Base-by-base conservation (phyloP, 2,113 vertebrate genomes). In the Prionailurus bengalensis region DNA sequence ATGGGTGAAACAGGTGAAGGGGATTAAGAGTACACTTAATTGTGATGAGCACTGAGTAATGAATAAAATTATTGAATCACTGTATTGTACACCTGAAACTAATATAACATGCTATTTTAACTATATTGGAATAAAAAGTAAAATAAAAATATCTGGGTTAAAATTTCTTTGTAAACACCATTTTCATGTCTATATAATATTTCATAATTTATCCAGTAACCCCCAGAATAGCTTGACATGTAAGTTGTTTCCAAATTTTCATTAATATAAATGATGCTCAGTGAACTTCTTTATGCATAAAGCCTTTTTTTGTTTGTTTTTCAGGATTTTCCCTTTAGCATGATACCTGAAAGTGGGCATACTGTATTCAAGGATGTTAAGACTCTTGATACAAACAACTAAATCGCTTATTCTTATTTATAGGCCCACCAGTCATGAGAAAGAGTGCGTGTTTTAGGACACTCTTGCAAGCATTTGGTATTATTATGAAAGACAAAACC, bases 351-450 rank as follows among this genome's bases (percentile, higher is more conserved):
- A 93, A 81, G 51, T 68, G 29, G 39, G 23, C 66, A 83, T 86
- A 91, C 10, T 61, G 12, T 84, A 66, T 71, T 83, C 27, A 36
- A 61, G 27, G 58, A 71, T 80, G 29, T 84, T 71, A 85, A 39
- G 29, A 63, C 15, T 65, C 39, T 39, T 33, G 29, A 74, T 33
- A 71, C 33, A 93, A 87, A 91, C 14, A 45, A 63, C 33, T 33
- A 86, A 93, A 65, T 39, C 82, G 42, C 42, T 86, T 63, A 82
- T 93, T 84, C 33, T 81, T 95, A 93, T 86, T 96, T 79, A 70
- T 7, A 68, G 6, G 55, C 8, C 45, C 63, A 74, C 33, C 8
- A 70, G 42, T 93, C 66, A 91, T 39, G 73, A 88, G 27, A 80
- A 79, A 91, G 12, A 31, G 4, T 61, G 2, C 7, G 15, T 33